Percentiles rank a stretch among this genome's conserved stretches.
Conservation (phyloP, 37 sponge, comb jelly and placozoan species). For the Halichondria panicea region DNA sequence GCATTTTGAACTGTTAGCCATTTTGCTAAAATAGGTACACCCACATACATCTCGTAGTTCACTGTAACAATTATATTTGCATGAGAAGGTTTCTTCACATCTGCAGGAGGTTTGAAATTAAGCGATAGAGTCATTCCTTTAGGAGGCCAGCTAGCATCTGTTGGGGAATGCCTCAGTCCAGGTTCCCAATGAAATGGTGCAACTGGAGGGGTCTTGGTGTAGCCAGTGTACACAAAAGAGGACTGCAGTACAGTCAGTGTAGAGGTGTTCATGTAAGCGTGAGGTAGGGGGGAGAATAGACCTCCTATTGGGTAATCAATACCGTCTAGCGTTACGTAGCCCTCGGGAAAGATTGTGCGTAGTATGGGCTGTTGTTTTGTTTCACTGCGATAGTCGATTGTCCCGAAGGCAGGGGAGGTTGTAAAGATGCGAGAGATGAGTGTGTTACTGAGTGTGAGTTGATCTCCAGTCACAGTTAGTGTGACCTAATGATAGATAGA, state of each 20-base stretch:
- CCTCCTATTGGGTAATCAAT: constrained; percentile 42
- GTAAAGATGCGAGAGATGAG: constrained; percentile 34
- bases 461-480: too few species aligned
- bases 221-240: constrained; percentile 18
- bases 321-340: constrained; percentile 41
- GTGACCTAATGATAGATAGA: too few species aligned
- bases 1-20: constrained; percentile 47
- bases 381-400: constrained; percentile 38
- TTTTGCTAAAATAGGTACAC: constrained; percentile 56
- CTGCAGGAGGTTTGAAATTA: constrained; percentile 21
- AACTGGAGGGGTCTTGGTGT: constrained; percentile 17
- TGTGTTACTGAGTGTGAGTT: too few species aligned
- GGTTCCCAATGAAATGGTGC: constrained; percentile 69
- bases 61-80: constrained; percentile 13
- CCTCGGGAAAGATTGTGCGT: constrained; percentile 31
- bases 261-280: constrained; percentile 47
- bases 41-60: constrained; percentile 65
- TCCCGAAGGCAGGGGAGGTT: constrained; percentile 41
- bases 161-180: constrained; percentile 47
- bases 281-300: background rate
- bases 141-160: constrained; percentile 45
- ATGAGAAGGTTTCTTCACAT: constrained; percentile 25
- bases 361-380: background rate
- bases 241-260: constrained; percentile 6
- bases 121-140: constrained; percentile 40